phyloP scores from a whole-genome alignment of 2,113 vertebrate genomes.

The Carollia perspicillata region DNA sequence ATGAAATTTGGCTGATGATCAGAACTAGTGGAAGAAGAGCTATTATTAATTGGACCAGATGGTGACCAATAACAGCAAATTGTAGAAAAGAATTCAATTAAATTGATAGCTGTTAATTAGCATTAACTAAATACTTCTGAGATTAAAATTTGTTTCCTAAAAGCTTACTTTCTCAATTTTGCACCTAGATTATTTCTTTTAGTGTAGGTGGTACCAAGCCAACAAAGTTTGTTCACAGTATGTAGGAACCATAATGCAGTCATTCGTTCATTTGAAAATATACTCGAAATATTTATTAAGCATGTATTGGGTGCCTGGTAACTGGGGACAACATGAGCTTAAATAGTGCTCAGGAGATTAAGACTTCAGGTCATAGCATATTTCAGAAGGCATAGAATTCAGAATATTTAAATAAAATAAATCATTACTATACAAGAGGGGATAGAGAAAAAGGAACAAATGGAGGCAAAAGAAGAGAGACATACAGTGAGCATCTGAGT shows the following conservation, averaged over 20 bases:
- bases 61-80: slow-evolving; percentile 58
- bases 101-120: slow-evolving; percentile 48
- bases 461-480: not conserved
- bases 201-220: not conserved
- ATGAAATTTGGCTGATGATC: slow-evolving; percentile 61
- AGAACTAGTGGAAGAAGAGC: slow-evolving; percentile 32
- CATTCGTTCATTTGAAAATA: not conserved
- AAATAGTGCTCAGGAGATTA: not conserved
- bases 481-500: not conserved
- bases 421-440: not conserved
- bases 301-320: not conserved
- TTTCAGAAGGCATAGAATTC: not conserved
- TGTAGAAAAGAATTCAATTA: not conserved
- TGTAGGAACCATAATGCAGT: not conserved
- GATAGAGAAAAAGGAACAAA: not conserved
- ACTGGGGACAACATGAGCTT: not conserved
- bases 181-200: not conserved
- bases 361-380: not conserved
- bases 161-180: slow-evolving; percentile 18
- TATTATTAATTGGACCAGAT: slow-evolving; percentile 72
- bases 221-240: not conserved
- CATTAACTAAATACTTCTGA: not conserved
- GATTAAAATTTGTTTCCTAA: not conserved
- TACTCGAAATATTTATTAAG: not conserved
- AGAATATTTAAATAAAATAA: not conserved